Conservation (phyloP, 2,888 invertebrate genomes). For the Eueremaeus valkanovi region DNA sequence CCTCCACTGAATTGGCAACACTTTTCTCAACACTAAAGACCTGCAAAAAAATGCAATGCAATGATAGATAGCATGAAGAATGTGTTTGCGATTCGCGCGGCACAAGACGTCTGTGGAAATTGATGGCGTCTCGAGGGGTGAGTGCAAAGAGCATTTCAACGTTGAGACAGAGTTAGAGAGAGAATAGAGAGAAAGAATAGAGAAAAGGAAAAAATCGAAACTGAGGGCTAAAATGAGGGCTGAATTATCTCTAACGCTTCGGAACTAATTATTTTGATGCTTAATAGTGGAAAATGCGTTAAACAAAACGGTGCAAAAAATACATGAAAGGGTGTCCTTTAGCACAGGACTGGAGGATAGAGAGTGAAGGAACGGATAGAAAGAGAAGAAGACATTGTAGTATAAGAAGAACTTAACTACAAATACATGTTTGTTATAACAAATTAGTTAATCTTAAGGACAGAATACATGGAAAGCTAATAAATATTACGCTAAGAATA, state of each 20-base stretch:
- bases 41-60: background rate
- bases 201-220: too few species aligned
- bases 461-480: background rate
- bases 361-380: background rate
- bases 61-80: background rate
- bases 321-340: background rate
- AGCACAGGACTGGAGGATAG: background rate
- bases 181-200: too few species aligned
- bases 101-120: background rate
- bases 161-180: background rate
- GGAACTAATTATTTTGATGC: background rate
- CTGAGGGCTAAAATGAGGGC: background rate
- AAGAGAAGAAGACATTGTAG: background rate
- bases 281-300: background rate
- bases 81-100: too few species aligned
- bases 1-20: too few species aligned
- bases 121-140: conserved; percentile 1
- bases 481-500: background rate
- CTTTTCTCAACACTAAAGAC: too few species aligned
- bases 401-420: background rate
- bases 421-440: conserved; percentile 1
- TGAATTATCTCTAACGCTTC: background rate
- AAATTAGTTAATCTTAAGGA: conserved; percentile 18
- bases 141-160: background rate
- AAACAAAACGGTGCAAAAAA: background rate